phyloP scores from a whole-genome alignment of 2,888 invertebrate genomes.

The Plebejus anna region DNA sequence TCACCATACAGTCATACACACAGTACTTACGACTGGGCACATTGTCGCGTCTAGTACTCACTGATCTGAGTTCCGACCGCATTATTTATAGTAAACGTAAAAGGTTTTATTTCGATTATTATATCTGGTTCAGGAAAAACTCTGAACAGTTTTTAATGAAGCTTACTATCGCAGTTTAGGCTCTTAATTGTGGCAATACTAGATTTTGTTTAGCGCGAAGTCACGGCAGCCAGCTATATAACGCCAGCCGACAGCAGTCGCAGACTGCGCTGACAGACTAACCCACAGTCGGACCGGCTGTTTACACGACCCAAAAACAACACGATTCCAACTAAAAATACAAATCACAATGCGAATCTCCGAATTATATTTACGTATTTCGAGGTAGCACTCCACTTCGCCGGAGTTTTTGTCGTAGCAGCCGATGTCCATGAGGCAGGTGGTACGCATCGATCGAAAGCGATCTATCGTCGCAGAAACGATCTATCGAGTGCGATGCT shows the following conservation, averaged over 20 bases:
- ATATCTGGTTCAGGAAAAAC: neutral
- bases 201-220: conserved; percentile 34
- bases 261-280: conserved; percentile 67
- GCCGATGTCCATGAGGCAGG: conserved; percentile 80
- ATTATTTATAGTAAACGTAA: conserved; percentile 42
- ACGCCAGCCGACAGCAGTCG: conserved; percentile 52
- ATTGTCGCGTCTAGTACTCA: conserved; percentile 69
- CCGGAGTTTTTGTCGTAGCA: conserved; percentile 83
- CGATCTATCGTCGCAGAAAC: conserved; percentile 42
- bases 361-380: conserved; percentile 82
- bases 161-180: no score
- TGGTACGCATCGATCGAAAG: conserved; percentile 39
- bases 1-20: conserved; percentile 37
- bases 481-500: conserved; percentile 68
- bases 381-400: conserved; percentile 84
- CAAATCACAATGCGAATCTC: conserved; percentile 73
- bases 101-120: no score
- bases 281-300: conserved; percentile 67
- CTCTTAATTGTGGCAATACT: neutral
- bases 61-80: conserved; percentile 61
- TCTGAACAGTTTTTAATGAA: no score
- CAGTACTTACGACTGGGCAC: conserved; percentile 70
- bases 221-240: neutral
- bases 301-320: conserved; percentile 77
- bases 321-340: conserved; percentile 76